These are phyloP conservation scores for Phallusia fumigata DNA, from an alignment of 23 tunicate genomes.

Conservation along the genomic window DNA sequence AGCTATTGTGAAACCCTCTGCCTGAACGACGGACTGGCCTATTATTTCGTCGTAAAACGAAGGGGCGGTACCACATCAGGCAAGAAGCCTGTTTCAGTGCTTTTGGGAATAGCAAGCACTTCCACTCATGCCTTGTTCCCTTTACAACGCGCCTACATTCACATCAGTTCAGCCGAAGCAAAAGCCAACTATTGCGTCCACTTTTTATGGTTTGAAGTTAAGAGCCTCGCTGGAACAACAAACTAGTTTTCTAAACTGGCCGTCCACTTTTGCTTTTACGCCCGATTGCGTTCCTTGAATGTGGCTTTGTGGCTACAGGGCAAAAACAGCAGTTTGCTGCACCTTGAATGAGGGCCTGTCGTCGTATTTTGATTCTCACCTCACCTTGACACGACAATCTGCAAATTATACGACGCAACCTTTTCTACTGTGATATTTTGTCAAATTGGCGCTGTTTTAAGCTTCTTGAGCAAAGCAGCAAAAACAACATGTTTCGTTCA, in stretches of 20 bases:
- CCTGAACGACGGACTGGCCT: not conserved
- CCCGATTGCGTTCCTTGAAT: not conserved
- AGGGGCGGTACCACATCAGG: not conserved
- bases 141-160: not conserved
- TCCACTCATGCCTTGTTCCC: not conserved
- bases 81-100: not conserved
- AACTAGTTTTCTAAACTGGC: not conserved
- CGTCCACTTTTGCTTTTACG: constrained; percentile 6
- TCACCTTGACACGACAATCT: not conserved
- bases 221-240: not conserved
- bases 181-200: not conserved
- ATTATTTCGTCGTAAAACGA: not conserved
- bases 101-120: not conserved
- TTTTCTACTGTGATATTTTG: no score
- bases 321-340: not conserved
- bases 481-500: no score
- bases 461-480: no score
- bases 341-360: not conserved
- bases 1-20: not conserved
- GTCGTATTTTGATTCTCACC: not conserved
- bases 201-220: not conserved
- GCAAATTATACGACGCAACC: no score
- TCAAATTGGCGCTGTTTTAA: no score
- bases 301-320: not conserved
- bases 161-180: not conserved